Conservation (phyloP, 2,113 vertebrate species). For the Elephantulus edwardii region DNA sequence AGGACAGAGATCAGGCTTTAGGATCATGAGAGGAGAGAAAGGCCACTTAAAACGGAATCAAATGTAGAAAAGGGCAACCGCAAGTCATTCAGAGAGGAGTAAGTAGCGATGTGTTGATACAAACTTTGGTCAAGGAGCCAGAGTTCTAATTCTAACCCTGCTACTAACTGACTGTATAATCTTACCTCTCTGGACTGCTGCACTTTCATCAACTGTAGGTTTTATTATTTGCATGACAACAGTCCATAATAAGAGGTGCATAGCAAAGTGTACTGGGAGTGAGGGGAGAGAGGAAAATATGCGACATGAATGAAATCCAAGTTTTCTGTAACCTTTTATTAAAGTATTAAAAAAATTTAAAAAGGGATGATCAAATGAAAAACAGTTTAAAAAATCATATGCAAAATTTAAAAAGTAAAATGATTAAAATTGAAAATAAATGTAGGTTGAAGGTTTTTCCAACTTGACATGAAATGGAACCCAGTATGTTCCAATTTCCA, state of each 20-base stretch:
- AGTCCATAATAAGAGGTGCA: no score
- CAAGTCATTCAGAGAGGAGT: not conserved
- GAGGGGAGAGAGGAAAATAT: no score
- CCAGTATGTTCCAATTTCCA: rapidly evolving
- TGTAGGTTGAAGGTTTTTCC: not conserved
- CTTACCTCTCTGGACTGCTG: not conserved
- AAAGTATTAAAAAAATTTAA: no score
- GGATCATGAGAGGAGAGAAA: not conserved
- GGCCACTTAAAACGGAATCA: not conserved
- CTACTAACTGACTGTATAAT: not conserved
- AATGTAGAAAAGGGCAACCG: not conserved
- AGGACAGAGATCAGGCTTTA: conserved; percentile 37
- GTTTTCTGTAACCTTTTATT: no score
- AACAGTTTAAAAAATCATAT: no score
- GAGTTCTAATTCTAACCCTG: not conserved
- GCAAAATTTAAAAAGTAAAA: no score
- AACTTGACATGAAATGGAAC: not conserved
- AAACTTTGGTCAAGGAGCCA: not conserved
- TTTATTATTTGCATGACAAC: no score
- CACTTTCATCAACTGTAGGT: not conserved
- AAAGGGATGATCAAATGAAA: no score
- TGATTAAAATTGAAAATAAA: no score
- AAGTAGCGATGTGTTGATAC: not conserved
- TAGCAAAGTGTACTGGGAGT: no score
- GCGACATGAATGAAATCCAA: no score